Conservation (phyloP, 2,797 vertebrate genomes). For the Epinephelus awoara region DNA sequence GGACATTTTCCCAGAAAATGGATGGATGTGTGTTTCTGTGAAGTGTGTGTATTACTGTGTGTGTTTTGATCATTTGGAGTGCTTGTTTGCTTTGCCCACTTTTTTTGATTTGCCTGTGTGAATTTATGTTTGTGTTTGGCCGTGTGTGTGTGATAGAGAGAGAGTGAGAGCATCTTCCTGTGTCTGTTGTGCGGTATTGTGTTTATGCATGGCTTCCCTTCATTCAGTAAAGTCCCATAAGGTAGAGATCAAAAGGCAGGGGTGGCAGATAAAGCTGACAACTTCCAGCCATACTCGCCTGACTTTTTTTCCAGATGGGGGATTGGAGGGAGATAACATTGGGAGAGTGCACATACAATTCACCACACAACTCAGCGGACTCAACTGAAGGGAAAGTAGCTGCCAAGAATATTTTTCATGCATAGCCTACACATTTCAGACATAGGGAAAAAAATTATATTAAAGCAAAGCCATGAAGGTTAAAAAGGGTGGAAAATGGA, state of each 20-base stretch:
- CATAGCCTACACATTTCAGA: constrained; percentile 42
- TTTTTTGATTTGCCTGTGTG: not conserved
- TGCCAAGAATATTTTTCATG: constrained; percentile 49
- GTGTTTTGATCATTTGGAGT: not conserved
- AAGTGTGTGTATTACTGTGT: not conserved
- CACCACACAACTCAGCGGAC: constrained; percentile 12
- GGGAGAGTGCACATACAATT: constrained; percentile 22
- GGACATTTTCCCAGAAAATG: not conserved
- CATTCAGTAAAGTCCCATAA: constrained; percentile 55
- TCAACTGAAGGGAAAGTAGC: constrained; percentile 22
- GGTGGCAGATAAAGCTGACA: constrained; percentile 69
- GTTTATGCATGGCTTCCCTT: constrained; percentile 54
- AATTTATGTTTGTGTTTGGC: not conserved
- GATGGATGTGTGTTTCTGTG: not conserved
- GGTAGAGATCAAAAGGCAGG: constrained; percentile 61
- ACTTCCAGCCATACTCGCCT: constrained; percentile 47
- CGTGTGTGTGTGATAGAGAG: not conserved
- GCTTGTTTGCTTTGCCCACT: not conserved
- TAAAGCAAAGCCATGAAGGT: constrained; percentile 7
- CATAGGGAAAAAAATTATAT: not conserved
- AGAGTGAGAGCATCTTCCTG: constrained; percentile 11
- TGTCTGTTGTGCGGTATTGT: constrained; percentile 16
- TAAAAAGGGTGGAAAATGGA: not conserved
- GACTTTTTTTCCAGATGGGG: constrained; percentile 29
- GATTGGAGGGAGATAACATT: constrained; percentile 50